Conservation (phyloP, 2,797 vertebrate genomes). For the Erpetoichthys calabaricus region DNA sequence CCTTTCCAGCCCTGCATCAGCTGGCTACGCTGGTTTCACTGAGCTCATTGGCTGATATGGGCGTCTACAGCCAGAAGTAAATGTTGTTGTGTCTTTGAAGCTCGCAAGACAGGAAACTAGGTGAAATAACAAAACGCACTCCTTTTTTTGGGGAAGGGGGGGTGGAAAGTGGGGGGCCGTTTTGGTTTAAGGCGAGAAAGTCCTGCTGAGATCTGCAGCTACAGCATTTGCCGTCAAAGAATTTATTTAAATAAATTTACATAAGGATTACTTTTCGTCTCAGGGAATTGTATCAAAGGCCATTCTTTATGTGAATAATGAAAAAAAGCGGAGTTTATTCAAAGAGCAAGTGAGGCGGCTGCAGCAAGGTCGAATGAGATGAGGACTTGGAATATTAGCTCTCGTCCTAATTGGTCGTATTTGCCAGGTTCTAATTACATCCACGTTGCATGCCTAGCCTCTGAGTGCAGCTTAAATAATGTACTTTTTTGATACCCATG, state of each 20-base stretch:
- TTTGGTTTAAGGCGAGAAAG: conserved; percentile 14
- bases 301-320: conserved; percentile 17
- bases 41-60: not conserved
- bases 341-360: too few species aligned
- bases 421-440: not conserved
- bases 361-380: not conserved
- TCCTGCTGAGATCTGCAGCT: conserved; percentile 35
- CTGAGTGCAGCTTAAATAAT: too few species aligned
- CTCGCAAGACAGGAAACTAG: too few species aligned
- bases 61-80: not conserved
- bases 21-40: too few species aligned
- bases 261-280: conserved; percentile 46
- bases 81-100: too few species aligned
- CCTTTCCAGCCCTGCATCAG: too few species aligned
- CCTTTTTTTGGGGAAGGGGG: conserved; percentile 18
- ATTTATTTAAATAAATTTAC: conserved; percentile 59
- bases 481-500: too few species aligned
- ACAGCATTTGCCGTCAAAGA: conserved; percentile 25
- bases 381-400: conserved; percentile 9
- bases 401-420: conserved; percentile 10
- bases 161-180: not conserved
- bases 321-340: conserved; percentile 6
- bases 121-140: too few species aligned
- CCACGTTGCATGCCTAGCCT: not conserved
- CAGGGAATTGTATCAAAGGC: conserved; percentile 26